Evolutionary conservation across 2,797 vertebrate genomes (phyloP).

Genomic region (Microctenopoma stevenorrisi): DNA sequence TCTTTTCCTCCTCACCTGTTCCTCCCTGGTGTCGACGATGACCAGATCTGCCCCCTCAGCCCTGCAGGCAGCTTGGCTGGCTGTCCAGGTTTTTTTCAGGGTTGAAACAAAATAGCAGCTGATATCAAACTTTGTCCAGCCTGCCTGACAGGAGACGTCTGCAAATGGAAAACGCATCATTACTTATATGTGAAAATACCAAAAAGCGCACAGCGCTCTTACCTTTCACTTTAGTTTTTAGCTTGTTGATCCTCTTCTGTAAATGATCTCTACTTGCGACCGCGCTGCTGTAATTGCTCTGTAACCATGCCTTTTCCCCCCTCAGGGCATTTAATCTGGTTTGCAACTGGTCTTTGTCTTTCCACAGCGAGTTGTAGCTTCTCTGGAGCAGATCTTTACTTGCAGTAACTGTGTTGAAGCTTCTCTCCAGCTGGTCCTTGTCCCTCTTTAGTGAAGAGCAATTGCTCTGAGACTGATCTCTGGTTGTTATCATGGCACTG

Average conservation of each 20-base stretch:
- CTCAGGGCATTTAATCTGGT: not conserved
- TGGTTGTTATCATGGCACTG: not conserved
- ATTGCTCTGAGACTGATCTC: constrained; percentile 25
- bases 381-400: not conserved
- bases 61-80: constrained; percentile 32
- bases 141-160: constrained; percentile 19
- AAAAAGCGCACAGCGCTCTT: not conserved
- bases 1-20: constrained; percentile 52
- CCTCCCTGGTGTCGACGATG: constrained; percentile 14
- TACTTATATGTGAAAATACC: not conserved
- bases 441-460: constrained; percentile 3
- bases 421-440: constrained; percentile 10
- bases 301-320: constrained; percentile 12
- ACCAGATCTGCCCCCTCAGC: constrained; percentile 41
- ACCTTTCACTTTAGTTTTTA: constrained; percentile 32
- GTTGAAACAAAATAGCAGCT: constrained; percentile 52
- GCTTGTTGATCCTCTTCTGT: constrained; percentile 5
- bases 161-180: not conserved
- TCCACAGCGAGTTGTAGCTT: constrained; percentile 10
- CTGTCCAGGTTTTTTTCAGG: constrained; percentile 22
- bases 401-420: not conserved
- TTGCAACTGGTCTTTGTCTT: constrained; percentile 10
- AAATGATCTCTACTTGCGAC: not conserved
- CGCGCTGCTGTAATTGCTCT: constrained; percentile 18
- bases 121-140: constrained; percentile 46